Base-by-base conservation (phyloP, 23 tunicate species). In the Botrylloides violaceus region DNA sequence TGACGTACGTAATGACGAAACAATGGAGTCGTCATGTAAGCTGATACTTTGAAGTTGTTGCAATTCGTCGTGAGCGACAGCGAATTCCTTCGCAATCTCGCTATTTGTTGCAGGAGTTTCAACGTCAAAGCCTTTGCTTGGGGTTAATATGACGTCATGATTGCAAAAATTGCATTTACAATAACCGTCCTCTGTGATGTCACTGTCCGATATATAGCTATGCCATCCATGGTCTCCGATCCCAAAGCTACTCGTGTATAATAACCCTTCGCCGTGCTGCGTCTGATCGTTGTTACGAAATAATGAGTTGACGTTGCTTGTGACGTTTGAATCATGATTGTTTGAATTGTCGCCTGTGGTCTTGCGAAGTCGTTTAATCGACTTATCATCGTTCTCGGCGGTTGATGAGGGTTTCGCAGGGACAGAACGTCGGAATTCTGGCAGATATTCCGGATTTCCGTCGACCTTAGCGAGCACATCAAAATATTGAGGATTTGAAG, bases 101-200 rank as follows among this genome's bases (percentile, higher is more conserved):
- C 28, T 56, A 22, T 35, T 19, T 0, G 22, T 24, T 4, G 2
- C 55, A 35, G 74, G 56, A 32, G 37, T 25, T 55, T 32, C 74
- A 18, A 19, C 2, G 0, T 31, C 60, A 26, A 39, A 56, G 24
- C 39, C 62, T 32, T 68, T 72, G 29, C 75, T 70, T 19, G 91
- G 66, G 5, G 91, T 61, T 66, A 84, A 78, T 18, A 84, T 80
- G 26, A 81, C 81, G 30, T 87, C 95, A 49, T 81, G 81, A 62
- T 70, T 87, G 79, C 95, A 87, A 59, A 80, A 87, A 56, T 81
- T 80, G 70, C 95, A 87, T 27, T 70, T 78, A 66, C 95, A 87
- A 63, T 87, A 87, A 12, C 95, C 95, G 70, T 87, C 86, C 30
- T 61, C 61, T 29, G 71, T 25, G 53, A 80, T 71, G 38, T 87